Evolutionary conservation across 2,888 invertebrate genomes (phyloP), one percentile per base, ranked within the genome.

Genomic region (Melieria omissa): DNA sequence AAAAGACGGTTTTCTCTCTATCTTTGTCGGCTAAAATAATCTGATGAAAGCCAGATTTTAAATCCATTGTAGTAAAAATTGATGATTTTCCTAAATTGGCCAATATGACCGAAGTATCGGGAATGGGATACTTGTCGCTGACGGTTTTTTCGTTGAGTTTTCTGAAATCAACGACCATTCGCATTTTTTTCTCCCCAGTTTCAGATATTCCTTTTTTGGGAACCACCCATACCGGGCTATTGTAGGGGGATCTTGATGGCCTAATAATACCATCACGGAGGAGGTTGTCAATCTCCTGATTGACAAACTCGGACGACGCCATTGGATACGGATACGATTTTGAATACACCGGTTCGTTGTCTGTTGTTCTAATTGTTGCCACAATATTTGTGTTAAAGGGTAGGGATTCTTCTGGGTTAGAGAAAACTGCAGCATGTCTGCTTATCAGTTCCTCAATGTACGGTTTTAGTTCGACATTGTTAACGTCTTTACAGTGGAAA

Each of bases 321-420:
- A 75, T 71, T 14, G 73, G 72, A 42, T 74, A 71, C 41, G 72
- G 65, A 46, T 76, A 72, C 7, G 70, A 55, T 58, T 73, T 75
- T 4, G 69, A 73, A 46, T 71, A 75, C n/a, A 75, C 63, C 1
- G 74, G 74, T 14, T 73, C 74, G 46, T 71, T 74, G 62, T 74
- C 64, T 3, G 54, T 71, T 68, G 69, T 74, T 62, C 74, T 52
- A 3, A 75, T n/a, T n/a, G n/a, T n/a, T n/a, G 73, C 73, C 41
- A 75, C 69, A 47, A 74, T 61, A 8, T 74, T 72, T 8, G 68
- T 73, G 41, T 73, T 74, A 29, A 60, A 74, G n/a, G n/a, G n/a
- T n/a, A n/a, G n/a, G n/a, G n/a, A n/a, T n/a, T n/a, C n/a, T n/a
- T n/a, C n/a, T n/a, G n/a, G n/a, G n/a, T n/a, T n/a, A n/a, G n/a